Evolutionary conservation across 2,113 vertebrate species (phyloP).

Genomic region (Ondatra zibethicus): DNA sequence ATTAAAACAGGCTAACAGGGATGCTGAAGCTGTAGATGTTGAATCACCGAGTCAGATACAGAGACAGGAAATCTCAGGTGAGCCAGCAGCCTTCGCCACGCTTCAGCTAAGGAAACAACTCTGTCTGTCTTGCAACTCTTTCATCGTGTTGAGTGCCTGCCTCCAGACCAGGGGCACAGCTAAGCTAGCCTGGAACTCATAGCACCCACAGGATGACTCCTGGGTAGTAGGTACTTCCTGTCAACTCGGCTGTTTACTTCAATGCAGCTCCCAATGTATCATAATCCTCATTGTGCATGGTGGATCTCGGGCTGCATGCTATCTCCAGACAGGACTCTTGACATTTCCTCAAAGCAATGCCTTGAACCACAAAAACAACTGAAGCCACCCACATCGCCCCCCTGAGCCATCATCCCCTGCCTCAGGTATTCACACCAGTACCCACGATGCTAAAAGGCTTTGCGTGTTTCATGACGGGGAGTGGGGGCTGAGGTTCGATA

Average conservation of each 20-base stretch:
- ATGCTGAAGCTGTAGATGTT: neutral
- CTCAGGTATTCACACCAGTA: neutral
- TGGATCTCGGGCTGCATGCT: neutral
- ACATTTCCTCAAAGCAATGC: neutral
- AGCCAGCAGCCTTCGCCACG: neutral
- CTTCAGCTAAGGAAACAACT: neutral
- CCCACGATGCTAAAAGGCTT: neutral
- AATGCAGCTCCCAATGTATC: neutral
- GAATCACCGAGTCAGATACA: neutral
- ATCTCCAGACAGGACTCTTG: neutral
- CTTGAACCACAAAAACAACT: neutral
- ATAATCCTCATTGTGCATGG: neutral
- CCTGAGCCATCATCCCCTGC: rapidly evolving
- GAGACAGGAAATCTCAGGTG: neutral
- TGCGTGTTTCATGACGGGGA: neutral
- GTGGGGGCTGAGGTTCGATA: neutral
- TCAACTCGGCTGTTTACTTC: neutral
- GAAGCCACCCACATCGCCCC: neutral
- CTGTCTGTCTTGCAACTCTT: neutral
- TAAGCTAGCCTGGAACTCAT: neutral
- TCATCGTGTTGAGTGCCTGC: neutral
- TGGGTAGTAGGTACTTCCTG: neutral
- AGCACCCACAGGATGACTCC: neutral
- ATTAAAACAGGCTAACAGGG: neutral
- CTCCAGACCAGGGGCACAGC: neutral